Conservation (phyloP, 2,113 vertebrate species). For the Galemys pyrenaicus region DNA sequence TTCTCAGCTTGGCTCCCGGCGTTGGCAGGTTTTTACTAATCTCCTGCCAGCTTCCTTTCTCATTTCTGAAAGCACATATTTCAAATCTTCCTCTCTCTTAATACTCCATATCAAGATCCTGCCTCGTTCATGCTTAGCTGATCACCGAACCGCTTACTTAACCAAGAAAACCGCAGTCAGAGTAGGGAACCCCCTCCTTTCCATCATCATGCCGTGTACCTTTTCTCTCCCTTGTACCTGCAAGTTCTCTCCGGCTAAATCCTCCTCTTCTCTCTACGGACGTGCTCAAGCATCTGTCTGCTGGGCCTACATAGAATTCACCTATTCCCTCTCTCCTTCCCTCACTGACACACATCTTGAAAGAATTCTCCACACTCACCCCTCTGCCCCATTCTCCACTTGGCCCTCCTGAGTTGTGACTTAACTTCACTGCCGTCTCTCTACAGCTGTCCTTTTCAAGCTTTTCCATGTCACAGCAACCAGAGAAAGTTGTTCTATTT, state of each 20-base stretch:
- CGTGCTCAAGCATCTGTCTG: background rate
- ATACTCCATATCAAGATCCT: background rate
- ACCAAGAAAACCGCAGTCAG: background rate
- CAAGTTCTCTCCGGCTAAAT: background rate
- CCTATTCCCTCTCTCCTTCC: background rate
- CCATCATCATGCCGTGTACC: background rate
- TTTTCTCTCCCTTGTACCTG: background rate
- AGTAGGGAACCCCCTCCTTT: background rate
- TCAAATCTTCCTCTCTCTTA: background rate
- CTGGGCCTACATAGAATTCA: background rate
- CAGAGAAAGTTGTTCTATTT: background rate
- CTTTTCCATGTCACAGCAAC: background rate
- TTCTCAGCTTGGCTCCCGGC: background rate
- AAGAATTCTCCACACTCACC: background rate
- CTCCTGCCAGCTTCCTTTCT: slow-evolving; percentile 36
- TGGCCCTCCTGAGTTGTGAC: background rate
- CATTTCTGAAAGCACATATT: background rate
- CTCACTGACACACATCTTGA: background rate
- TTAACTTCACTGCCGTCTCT: background rate
- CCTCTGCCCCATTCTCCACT: background rate
- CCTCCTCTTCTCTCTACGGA: background rate
- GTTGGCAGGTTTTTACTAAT: background rate
- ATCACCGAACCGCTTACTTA: background rate
- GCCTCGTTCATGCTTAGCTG: background rate
- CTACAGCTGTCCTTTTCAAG: background rate